A percentile compares a stretch with the other conserved stretches of the same genome.
Conservation (phyloP, 92 coral and sea anemone species). For the Blastomussa wellsi region DNA sequence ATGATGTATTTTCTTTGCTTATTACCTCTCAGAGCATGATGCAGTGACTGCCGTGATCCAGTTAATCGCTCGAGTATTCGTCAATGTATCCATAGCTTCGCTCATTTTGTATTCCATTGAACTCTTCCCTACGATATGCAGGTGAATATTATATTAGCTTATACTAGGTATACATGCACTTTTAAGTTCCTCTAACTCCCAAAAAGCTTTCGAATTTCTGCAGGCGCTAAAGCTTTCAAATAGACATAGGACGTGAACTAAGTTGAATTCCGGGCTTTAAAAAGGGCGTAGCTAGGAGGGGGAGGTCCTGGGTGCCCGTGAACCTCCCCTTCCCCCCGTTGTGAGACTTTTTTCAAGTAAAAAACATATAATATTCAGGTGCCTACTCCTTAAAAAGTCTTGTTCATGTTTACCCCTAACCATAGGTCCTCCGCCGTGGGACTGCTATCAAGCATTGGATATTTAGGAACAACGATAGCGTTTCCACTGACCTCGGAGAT, state of each 20-base stretch:
- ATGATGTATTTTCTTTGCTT: neutral
- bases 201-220: too few species aligned
- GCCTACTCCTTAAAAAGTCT: too few species aligned
- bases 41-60: conserved; percentile 49
- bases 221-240: too few species aligned
- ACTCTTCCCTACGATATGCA: conserved; percentile 64
- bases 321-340: too few species aligned
- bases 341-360: too few species aligned
- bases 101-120: conserved; percentile 60
- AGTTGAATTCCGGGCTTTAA: too few species aligned
- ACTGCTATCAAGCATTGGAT: conserved; percentile 55
- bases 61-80: conserved; percentile 62
- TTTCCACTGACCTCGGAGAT: conserved; percentile 67
- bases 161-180: too few species aligned
- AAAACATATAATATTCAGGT: too few species aligned
- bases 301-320: too few species aligned
- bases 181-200: too few species aligned
- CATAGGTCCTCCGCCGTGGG: conserved; percentile 76
- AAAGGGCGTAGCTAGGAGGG: too few species aligned
- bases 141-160: conserved; percentile 48
- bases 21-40: conserved; percentile 30
- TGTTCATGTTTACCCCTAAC: neutral
- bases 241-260: too few species aligned
- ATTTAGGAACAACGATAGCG: conserved; percentile 62
- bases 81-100: conserved; percentile 54